Evolutionary conservation across 2,113 vertebrate species (phyloP).

Genomic region (Daboia siamensis): DNA sequence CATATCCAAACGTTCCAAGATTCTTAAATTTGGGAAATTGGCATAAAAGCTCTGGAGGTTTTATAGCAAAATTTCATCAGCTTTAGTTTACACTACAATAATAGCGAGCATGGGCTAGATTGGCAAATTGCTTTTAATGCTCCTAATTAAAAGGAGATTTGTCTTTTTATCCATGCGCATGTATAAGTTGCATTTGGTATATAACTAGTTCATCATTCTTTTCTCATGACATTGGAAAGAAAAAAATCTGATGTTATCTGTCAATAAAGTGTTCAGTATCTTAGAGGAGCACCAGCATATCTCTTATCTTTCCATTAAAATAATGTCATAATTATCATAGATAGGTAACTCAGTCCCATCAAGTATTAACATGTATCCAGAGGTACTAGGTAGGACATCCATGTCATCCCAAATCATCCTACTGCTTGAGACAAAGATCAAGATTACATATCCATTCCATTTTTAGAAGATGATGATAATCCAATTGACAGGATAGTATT

Average conservation of each 20-base stretch:
- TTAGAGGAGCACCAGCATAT: not conserved
- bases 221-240: not conserved
- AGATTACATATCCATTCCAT: not conserved
- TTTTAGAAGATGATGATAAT: not conserved
- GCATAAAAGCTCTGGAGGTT: conserved; percentile 1
- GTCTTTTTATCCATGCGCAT: not conserved
- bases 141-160: conserved; percentile 2
- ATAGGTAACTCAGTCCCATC: not conserved
- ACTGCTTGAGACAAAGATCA: not conserved
- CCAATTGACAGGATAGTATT: not conserved
- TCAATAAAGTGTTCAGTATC: not conserved
- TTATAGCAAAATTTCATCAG: not conserved
- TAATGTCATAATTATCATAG: not conserved
- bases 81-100: not conserved
- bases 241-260: not conserved
- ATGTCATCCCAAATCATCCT: not conserved
- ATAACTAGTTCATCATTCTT: not conserved
- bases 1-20: not conserved
- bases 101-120: not conserved
- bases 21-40: conserved; percentile 19
- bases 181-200: not conserved
- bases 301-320: not conserved
- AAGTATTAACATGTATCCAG: not conserved
- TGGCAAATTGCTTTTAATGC: not conserved
- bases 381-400: not conserved